phyloP scores from a whole-genome alignment of 2,888 invertebrate species.

The Hirudinaria manillensis region DNA sequence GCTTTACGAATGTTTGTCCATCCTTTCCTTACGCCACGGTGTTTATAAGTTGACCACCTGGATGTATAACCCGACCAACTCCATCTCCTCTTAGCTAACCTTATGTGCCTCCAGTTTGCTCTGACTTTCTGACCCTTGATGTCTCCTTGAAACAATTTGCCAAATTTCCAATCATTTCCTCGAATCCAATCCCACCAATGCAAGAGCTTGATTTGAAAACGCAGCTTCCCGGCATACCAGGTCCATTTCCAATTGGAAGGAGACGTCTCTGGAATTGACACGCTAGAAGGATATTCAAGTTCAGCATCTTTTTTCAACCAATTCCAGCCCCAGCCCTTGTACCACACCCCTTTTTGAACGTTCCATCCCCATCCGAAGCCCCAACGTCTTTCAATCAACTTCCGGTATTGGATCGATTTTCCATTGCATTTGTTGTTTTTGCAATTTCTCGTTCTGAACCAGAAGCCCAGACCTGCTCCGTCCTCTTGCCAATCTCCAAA shows the following conservation, averaged over 20 bases:
- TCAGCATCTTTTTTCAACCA: not conserved
- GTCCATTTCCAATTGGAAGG: constrained; percentile 15
- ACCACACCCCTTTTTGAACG: constrained; percentile 4
- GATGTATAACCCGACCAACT: too few relatives aligned
- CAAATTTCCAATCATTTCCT: constrained; percentile 16
- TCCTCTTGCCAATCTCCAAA: not conserved
- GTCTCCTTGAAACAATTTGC: not conserved
- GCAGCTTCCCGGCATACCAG: not conserved
- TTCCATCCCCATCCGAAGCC: constrained; percentile 23
- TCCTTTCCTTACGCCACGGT: not conserved
- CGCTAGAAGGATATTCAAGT: not conserved
- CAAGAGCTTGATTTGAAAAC: not conserved
- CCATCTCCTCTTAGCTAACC: not conserved
- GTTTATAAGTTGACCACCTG: too few relatives aligned
- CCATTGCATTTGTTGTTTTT: not conserved
- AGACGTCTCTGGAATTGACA: not conserved
- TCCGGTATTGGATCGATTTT: not conserved
- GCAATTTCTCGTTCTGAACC: constrained; percentile 4
- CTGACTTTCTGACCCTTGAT: not conserved
- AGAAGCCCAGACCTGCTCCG: not conserved
- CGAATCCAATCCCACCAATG: constrained; percentile 17
- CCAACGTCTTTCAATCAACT: not conserved
- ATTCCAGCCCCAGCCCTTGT: constrained; percentile 25
- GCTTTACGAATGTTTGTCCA: not conserved
- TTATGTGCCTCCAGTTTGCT: constrained; percentile 8